These are phyloP conservation scores for Luidia sarsii DNA, from an alignment of 53 echinoderm and acorn worm genomes.

Conservation along the genomic window DNA sequence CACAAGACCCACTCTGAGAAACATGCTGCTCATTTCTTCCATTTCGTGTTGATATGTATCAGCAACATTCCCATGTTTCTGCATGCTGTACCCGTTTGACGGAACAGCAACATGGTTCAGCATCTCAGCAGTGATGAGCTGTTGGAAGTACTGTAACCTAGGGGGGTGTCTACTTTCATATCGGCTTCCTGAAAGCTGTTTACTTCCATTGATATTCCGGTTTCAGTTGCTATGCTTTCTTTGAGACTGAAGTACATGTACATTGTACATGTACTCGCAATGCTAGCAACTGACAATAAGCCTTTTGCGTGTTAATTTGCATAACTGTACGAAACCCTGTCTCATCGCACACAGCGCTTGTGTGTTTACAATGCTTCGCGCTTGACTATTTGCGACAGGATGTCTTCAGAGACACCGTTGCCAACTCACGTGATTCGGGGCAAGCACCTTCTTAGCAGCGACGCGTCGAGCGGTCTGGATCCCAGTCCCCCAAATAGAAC, in stretches of 20 bases:
- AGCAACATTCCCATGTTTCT: slow-evolving; percentile 27
- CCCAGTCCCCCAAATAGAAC: background rate
- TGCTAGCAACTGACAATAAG: slow-evolving; percentile 6
- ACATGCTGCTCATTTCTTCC: slow-evolving; percentile 52
- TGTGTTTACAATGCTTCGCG: background rate
- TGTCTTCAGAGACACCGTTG: too few species aligned
- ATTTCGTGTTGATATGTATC: slow-evolving; percentile 39
- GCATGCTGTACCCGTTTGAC: slow-evolving; percentile 46
- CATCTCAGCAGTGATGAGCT: slow-evolving; percentile 36
- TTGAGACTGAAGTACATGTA: slow-evolving; percentile 8
- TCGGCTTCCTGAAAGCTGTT: slow-evolving; percentile 7
- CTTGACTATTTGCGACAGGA: slow-evolving; percentile 21
- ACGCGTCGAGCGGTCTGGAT: slow-evolving; percentile 1
- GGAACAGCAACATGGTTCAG: slow-evolving; percentile 22
- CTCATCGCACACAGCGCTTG: background rate
- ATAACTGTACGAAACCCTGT: slow-evolving; percentile 9
- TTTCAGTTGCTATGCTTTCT: slow-evolving; percentile 4
- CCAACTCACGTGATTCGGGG: slow-evolving; percentile 3
- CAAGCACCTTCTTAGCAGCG: slow-evolving; percentile 14
- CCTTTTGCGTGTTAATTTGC: slow-evolving; percentile 19
- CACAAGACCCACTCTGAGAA: slow-evolving; percentile 50
- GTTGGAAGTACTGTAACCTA: slow-evolving; percentile 49
- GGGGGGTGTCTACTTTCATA: slow-evolving; percentile 32
- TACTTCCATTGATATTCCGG: slow-evolving; percentile 23
- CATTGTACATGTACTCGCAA: too few species aligned